phyloP scores from a whole-genome alignment of 2,113 vertebrate species.

The Kobus ellipsiprymnus region DNA sequence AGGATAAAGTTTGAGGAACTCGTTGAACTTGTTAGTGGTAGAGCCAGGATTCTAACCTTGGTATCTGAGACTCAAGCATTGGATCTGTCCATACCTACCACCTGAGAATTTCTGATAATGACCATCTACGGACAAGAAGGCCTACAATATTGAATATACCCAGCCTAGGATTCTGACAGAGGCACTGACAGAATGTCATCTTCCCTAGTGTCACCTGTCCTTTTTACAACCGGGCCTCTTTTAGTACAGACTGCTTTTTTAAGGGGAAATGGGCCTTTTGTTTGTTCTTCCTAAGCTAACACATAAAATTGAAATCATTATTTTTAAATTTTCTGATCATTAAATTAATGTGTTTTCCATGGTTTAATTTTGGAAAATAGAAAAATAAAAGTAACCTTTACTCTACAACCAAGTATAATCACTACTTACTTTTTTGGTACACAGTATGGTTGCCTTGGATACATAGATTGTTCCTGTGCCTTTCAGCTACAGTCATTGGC shows the following conservation, averaged over 20 bases:
- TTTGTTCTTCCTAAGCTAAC: background rate
- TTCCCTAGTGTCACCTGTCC: background rate
- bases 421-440: background rate
- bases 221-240: background rate
- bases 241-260: background rate
- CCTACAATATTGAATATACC: background rate
- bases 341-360: background rate
- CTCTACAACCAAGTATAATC: background rate
- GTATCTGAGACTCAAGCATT: background rate
- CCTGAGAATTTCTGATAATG: background rate
- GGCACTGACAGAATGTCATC: background rate
- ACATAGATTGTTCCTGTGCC: background rate
- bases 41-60: background rate
- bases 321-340: background rate
- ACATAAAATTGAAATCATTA: background rate
- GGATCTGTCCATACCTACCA: background rate
- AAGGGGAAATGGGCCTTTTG: background rate
- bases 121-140: background rate
- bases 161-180: background rate
- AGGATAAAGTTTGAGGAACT: background rate
- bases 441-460: background rate
- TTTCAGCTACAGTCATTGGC: background rate
- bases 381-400: background rate
- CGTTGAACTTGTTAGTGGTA: background rate
- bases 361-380: conserved; percentile 7